A percentile compares a stretch with the other conserved stretches of the same genome.
Conservation (phyloP, 2,888 invertebrate genomes). For the Drosophila austrosaltans region DNA sequence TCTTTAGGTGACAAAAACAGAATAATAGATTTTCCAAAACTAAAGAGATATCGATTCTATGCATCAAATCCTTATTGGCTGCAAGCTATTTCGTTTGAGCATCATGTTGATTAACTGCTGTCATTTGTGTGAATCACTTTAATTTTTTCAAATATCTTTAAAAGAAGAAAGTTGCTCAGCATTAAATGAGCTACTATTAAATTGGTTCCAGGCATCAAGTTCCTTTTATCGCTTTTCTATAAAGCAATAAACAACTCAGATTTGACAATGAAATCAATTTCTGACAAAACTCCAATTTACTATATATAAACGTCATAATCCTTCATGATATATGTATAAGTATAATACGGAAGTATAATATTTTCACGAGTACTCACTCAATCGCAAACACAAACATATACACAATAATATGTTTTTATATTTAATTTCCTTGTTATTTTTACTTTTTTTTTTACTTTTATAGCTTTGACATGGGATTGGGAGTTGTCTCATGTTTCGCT, state of each 20-base stretch:
- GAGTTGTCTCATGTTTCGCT: not conserved
- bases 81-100: too few relatives aligned
- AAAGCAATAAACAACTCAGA: slow-evolving; percentile 6
- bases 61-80: too few relatives aligned
- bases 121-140: too few relatives aligned
- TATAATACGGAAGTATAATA: not conserved
- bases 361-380: not conserved
- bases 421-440: slow-evolving; percentile 13
- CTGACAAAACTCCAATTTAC: not conserved
- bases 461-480: slow-evolving; percentile 11
- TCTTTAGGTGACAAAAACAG: too few relatives aligned
- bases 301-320: slow-evolving; percentile 1
- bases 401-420: not conserved
- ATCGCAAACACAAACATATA: not conserved
- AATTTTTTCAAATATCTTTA: not conserved
- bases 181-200: not conserved
- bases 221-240: not conserved
- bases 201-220: not conserved
- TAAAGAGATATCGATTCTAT: too few relatives aligned
- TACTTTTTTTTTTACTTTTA: slow-evolving; percentile 2
- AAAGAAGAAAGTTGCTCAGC: not conserved
- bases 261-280: slow-evolving; percentile 14
- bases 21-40: too few relatives aligned
- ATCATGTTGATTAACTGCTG: too few relatives aligned
- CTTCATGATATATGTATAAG: slow-evolving; percentile 8